These are phyloP conservation scores for Oikopleura albicans DNA, from an alignment of 23 tunicate species.

Conservation along the genomic window DNA sequence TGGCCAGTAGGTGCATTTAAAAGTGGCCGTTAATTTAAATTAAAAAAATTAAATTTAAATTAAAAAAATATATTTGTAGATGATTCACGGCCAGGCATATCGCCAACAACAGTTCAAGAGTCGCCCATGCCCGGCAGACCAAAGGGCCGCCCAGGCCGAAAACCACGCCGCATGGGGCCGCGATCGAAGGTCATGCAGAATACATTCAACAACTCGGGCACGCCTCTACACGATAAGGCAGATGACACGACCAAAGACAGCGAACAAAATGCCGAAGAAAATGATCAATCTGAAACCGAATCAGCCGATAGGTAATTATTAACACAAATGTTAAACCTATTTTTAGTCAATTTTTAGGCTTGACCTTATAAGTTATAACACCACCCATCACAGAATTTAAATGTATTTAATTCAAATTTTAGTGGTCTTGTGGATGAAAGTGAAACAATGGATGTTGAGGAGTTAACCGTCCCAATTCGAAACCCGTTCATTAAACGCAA, in stretches of 20 bases:
- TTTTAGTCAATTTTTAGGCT: no score
- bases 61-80: no score
- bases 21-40: no score
- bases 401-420: no score
- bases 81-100: no score
- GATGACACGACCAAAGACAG: neutral
- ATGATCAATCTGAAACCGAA: neutral
- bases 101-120: no score
- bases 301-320: conserved; percentile 1
- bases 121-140: neutral
- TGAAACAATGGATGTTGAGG: neutral
- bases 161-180: neutral
- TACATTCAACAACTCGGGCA: neutral
- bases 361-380: no score
- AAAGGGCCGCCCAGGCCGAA: neutral
- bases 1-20: no score
- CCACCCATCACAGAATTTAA: no score
- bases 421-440: neutral
- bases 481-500: neutral
- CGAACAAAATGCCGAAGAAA: neutral
- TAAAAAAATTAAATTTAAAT: no score
- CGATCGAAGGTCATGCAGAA: no score
- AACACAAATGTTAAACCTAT: no score
- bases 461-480: neutral
- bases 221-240: neutral